Evolutionary conservation across 2,113 vertebrate species (phyloP), one percentile per base, ranked within the genome.

Genomic region (Corapipo altera): DNA sequence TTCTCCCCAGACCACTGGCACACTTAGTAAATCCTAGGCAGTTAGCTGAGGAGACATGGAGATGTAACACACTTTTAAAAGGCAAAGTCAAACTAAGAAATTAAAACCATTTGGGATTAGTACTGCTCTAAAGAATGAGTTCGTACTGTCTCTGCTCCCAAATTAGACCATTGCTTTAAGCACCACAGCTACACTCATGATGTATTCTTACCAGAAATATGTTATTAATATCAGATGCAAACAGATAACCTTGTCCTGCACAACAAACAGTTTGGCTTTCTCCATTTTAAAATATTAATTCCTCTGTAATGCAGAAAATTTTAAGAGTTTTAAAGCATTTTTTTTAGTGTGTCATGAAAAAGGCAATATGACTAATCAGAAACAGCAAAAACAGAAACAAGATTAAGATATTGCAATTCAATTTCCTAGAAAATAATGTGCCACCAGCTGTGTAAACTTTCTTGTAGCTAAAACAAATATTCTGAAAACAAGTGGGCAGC

Each of bases 381-480:
- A 95, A 92, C 22, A 73, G 74, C 67, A 89, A 87, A 96, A 95
- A n/a, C 13, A 9, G 89, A 85, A 95, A 86, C 12, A 35, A 86
- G 75, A 92, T 91, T 78, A 97, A 94, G 83, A 80, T 81, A 95
- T 0, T 80, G 15, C 52, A 84, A 78, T 80, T 74, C 77, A 80
- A 91, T 91, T 96, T 97, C 89, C 93, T 91, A 85, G 62, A 94
- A 96, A 97, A 97, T 94, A 90, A 95, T 21, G 57, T 43, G 62
- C 52, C 83, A 77, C 80, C 51, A 97, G 81, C 76, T 97, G 78
- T 96, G 86, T 72, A 88, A 92, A 92, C 93, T 92, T 78, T 91
- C 69, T 91, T 66, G 39, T 76, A 84, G 58, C 58, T 95, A 87
- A 86, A 95, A 80, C 58, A 89, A 96, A 93, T 85, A 94, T 12